phyloP scores from a whole-genome alignment of 2,113 vertebrate genomes.

The Psittacus erithacus region DNA sequence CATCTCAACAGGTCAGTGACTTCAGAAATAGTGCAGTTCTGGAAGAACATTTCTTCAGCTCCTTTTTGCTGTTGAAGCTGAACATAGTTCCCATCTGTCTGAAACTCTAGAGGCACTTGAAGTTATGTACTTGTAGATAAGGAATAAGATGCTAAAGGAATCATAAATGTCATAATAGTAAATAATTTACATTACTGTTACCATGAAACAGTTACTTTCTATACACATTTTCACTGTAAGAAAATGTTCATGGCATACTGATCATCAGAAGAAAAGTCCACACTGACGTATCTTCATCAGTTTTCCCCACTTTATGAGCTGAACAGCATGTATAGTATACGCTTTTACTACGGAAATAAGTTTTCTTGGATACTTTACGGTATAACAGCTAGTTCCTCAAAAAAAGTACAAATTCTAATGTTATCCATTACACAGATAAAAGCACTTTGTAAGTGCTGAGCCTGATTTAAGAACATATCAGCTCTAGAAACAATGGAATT shows the following conservation, averaged over 20 bases:
- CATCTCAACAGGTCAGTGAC: conserved; percentile 19
- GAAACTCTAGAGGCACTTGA: neutral
- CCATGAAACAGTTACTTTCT: neutral
- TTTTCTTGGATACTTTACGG: neutral
- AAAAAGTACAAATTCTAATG: neutral
- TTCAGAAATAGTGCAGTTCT: conserved; percentile 6
- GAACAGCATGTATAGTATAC: neutral
- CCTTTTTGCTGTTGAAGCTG: conserved; percentile 25
- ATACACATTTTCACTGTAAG: neutral
- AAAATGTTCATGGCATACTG: neutral
- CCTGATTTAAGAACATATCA: neutral
- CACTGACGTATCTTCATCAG: neutral
- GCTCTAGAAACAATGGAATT: neutral
- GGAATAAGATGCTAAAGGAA: neutral
- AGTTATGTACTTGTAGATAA: neutral
- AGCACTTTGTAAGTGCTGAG: neutral
- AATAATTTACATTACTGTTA: neutral
- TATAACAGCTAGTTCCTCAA: neutral
- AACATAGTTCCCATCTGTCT: neutral
- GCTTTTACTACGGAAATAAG: neutral
- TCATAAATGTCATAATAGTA: neutral
- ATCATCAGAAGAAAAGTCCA: neutral
- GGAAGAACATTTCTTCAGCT: conserved; percentile 11
- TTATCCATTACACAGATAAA: neutral
- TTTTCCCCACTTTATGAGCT: neutral